Percentiles rank a stretch among this genome's conserved stretches.
Evolutionary conservation across 2,797 vertebrate species (phyloP).

Genomic region (Eurystomus glaucurus): DNA sequence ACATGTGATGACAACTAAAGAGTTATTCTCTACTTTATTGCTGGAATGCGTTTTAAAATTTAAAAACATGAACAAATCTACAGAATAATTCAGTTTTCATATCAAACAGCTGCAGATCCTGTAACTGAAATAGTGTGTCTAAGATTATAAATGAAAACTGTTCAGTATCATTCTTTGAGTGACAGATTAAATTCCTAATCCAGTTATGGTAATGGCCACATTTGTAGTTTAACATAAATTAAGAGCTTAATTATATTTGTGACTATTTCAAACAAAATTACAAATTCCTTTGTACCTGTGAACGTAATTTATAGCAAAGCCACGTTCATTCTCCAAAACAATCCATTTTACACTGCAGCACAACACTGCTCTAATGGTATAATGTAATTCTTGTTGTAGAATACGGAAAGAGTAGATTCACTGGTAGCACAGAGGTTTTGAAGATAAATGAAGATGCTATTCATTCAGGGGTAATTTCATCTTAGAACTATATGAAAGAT

Average conservation of each 20-base stretch:
- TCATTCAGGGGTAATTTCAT: constrained; percentile 99
- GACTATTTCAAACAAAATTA: constrained; percentile 99
- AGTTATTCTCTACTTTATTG: constrained; percentile 81
- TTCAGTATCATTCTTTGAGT: constrained; percentile 94
- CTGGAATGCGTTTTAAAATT: constrained; percentile 88
- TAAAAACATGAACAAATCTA: constrained; percentile 89
- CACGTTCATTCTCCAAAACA: constrained; percentile 96
- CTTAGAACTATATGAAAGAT: constrained; percentile 93
- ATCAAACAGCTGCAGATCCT: constrained; percentile 93
- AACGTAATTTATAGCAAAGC: constrained; percentile 99
- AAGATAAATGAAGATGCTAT: constrained; percentile 99
- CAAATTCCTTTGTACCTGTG: constrained; percentile 96
- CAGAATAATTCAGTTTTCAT: constrained; percentile 93
- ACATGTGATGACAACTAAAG: constrained; percentile 72
- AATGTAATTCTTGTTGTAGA: constrained; percentile 89
- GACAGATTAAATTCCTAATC: constrained; percentile 98
- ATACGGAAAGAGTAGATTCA: constrained; percentile 92
- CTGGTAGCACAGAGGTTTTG: constrained; percentile 92
- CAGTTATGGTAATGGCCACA: constrained; percentile 97
- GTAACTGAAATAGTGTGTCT: constrained; percentile 95
- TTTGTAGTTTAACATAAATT: constrained; percentile 99
- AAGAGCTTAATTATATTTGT: constrained; percentile 98
- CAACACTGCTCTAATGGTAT: constrained; percentile 95
- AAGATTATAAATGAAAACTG: constrained; percentile 97
- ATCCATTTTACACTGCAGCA: constrained; percentile 95